Percentiles rank a stretch among this genome's conserved stretches.
Evolutionary conservation across 2,797 vertebrate species (phyloP).

Genomic region (Melopsittacus undulatus): DNA sequence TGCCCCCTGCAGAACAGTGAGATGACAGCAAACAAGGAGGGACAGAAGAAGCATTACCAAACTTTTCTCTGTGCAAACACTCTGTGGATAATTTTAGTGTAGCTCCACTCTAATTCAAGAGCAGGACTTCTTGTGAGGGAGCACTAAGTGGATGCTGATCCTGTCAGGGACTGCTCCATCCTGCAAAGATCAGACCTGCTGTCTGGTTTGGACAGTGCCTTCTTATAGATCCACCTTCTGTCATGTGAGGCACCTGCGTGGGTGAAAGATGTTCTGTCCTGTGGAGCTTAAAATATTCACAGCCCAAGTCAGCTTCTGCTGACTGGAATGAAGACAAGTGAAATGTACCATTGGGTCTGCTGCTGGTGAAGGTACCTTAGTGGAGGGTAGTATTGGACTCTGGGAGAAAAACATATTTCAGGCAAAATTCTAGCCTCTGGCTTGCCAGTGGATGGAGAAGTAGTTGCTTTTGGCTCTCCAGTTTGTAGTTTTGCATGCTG

Average conservation of each 20-base stretch:
- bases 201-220: not conserved
- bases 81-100: not conserved
- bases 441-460: not conserved
- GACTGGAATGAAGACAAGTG: not conserved
- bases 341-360: not conserved
- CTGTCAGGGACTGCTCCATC: not conserved
- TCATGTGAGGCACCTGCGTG: not conserved
- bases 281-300: not conserved
- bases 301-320: not conserved
- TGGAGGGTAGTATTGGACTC: not conserved
- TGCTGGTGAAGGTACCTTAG: not conserved
- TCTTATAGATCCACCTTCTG: not conserved
- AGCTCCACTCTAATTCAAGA: not conserved
- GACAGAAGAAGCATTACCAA: not conserved
- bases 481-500: not conserved
- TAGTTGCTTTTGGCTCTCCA: not conserved
- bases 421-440: not conserved
- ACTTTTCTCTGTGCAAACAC: not conserved
- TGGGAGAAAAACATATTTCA: not conserved
- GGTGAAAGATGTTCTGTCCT: not conserved
- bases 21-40: not conserved
- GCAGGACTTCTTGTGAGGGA: not conserved
- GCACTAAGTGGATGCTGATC: not conserved
- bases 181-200: not conserved
- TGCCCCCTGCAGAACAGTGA: not conserved